phyloP scores from a whole-genome alignment of 2,113 vertebrate species.

The Chloropsis hardwickii region DNA sequence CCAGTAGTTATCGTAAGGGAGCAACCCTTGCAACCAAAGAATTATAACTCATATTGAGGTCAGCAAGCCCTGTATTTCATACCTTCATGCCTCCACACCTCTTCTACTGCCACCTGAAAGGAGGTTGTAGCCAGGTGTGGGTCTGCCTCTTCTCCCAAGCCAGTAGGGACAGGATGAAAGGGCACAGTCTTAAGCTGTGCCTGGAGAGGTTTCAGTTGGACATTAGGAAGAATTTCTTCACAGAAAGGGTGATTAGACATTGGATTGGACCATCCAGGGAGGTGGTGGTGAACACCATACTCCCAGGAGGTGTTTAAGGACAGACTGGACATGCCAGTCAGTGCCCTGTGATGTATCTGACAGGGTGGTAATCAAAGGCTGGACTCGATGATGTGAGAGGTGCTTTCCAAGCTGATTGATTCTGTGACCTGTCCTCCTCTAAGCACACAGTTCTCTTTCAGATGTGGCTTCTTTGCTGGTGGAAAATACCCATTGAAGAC shows the following conservation, averaged over 20 bases:
- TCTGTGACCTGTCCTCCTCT: background rate
- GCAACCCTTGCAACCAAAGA: background rate
- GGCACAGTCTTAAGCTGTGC: background rate
- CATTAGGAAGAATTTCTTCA: background rate
- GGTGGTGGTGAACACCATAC: background rate
- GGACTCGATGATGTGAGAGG: rapidly evolving
- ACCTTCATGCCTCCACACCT: background rate
- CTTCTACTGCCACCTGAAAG: background rate
- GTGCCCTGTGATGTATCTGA: background rate
- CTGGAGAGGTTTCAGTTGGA: background rate
- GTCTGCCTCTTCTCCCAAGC: background rate
- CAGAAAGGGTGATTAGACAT: background rate
- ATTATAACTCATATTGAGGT: background rate
- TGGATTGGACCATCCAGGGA: background rate
- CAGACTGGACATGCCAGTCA: background rate
- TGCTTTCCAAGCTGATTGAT: background rate
- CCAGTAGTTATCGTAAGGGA: background rate
- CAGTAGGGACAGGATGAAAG: too few relatives aligned
- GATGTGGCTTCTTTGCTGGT: background rate
- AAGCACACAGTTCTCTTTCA: background rate
- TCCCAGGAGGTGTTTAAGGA: background rate
- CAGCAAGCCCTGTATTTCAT: background rate
- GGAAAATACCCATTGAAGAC: background rate
- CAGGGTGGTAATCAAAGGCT: background rate
- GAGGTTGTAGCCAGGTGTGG: background rate